Evolutionary conservation across 1,140 invertebrate species (phyloP), one percentile per base, ranked within the genome.

Genomic region (Arion vulgaris): DNA sequence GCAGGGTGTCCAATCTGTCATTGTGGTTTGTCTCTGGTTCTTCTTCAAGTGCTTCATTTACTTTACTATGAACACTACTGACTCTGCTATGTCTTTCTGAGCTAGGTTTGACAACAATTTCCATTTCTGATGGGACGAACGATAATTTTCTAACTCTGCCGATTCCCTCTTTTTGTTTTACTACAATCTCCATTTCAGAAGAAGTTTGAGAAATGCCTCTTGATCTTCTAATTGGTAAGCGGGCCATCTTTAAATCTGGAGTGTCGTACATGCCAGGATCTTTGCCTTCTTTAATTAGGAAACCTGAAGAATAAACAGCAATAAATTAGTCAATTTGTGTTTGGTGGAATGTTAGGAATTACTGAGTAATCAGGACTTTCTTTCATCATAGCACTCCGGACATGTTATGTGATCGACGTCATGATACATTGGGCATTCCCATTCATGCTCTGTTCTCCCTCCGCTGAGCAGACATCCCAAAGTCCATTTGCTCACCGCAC

Each of bases 131-230:
- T 9, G 39, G 49, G 9, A 38, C 23, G 26, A 9, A 49, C 41
- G 72, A 41, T 23, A 4, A 38, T 73, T 26, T 39, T 26, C 28
- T 82, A 78, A 45, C 72, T n/a, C 28, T n/a, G 26, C 1, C 23
- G 5, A 41, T 0, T 2, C 26, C 38, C 1, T 73, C 38, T 39
- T 41, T 73, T 7, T 49, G 34, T 28, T 66, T 66, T 7, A 66
- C 62, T 7, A 66, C 62, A 66, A 66, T 66, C 28, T 66, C 62
- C 62, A 66, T 66, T 32, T 66, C 62, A 32, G 62, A 66, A 7
- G 62, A 28, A 5, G n/a, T 32, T 2, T 32, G 28, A n/a, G 62
- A 32, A 57, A 57, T 4, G 11, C n/a, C n/a, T 34, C 57, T 62
- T 15, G 57, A 62, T 34, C 62, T 66, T 28, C 53, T 57, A 28